These are phyloP conservation scores for Tipula vernalis DNA, from an alignment of 2,888 invertebrate genomes.

Conservation along the genomic window DNA sequence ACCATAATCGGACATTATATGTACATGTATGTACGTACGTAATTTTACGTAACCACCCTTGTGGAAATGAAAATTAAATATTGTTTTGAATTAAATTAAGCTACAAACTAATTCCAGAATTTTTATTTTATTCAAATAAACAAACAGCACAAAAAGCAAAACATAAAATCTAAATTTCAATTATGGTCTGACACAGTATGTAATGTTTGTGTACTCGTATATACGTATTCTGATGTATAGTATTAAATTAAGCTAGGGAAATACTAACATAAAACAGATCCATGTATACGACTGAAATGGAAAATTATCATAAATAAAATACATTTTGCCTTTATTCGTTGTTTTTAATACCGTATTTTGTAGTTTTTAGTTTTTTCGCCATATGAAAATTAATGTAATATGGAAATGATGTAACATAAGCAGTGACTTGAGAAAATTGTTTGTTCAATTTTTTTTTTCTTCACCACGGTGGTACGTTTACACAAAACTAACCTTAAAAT, in stretches of 20 bases:
- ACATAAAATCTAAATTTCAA: background rate
- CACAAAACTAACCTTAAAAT: too few species aligned
- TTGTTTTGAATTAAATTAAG: background rate
- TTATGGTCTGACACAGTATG: background rate
- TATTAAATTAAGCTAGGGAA: background rate
- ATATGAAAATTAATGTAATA: background rate
- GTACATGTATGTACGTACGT: background rate
- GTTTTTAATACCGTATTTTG: too few species aligned
- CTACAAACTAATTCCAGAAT: background rate
- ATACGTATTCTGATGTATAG: background rate
- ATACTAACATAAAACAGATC: background rate
- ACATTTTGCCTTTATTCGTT: background rate
- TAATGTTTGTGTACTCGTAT: background rate
- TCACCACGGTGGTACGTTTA: too few species aligned
- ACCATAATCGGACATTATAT: background rate
- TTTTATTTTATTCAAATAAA: background rate
- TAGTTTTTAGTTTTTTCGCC: background rate
- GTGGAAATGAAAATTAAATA: background rate
- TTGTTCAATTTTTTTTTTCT: too few species aligned
- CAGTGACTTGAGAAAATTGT: too few species aligned
- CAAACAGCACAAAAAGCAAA: background rate
- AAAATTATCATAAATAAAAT: background rate
- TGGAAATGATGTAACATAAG: too few species aligned
- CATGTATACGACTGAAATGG: background rate
- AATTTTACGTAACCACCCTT: background rate